Evolutionary conservation across 2,797 vertebrate species (phyloP).

Genomic region (Tapera naevia): DNA sequence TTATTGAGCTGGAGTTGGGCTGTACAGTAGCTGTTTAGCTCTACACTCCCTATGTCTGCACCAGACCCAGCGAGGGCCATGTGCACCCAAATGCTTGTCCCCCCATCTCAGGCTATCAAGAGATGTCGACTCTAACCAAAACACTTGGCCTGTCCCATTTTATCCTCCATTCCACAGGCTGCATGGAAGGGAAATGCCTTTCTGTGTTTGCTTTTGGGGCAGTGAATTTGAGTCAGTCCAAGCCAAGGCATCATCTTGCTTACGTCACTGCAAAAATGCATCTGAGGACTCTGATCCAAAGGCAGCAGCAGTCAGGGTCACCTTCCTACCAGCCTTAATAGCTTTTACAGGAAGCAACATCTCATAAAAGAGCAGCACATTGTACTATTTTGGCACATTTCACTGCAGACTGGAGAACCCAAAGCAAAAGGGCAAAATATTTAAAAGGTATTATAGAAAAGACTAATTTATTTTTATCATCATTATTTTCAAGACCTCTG

Average conservation of each 20-base stretch:
- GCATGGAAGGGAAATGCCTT: background rate
- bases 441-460: background rate
- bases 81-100: background rate
- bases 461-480: background rate
- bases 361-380: background rate
- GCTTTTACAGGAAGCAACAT: background rate
- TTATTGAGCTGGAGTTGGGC: background rate
- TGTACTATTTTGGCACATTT: background rate
- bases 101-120: background rate
- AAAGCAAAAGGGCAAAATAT: background rate
- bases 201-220: background rate
- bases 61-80: background rate
- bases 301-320: background rate
- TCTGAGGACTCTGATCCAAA: rapidly evolving
- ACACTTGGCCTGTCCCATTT: background rate
- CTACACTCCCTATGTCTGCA: rapidly evolving
- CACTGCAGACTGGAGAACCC: background rate
- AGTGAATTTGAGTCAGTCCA: background rate
- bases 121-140: background rate
- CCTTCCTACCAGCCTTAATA: background rate
- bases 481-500: background rate
- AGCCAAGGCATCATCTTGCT: background rate
- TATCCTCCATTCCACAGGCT: background rate
- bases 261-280: background rate
- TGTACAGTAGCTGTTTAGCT: background rate